Percentiles rank a stretch among this genome's conserved stretches.
phyloP scores from a whole-genome alignment of 2,888 invertebrate species.

The Tetranychus piercei region DNA sequence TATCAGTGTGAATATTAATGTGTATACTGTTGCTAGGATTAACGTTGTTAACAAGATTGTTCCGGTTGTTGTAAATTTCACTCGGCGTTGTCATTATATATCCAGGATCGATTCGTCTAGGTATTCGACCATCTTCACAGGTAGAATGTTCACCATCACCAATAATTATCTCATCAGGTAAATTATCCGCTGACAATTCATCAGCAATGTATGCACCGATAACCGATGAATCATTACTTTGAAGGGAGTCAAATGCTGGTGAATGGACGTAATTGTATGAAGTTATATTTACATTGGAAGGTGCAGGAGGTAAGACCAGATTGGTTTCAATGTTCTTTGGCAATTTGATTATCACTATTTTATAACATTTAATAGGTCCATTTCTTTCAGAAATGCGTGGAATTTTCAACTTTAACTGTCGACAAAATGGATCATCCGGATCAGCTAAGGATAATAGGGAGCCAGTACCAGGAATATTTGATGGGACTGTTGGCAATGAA shows the following conservation, averaged over 20 bases:
- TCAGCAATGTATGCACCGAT: conserved; percentile 63
- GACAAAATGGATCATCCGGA: conserved; percentile 35
- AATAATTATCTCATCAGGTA: conserved; percentile 23
- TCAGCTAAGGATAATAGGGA: background rate
- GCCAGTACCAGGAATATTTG: conserved; percentile 12
- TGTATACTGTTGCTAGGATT: background rate
- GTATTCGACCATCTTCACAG: conserved; percentile 50
- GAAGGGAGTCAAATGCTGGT: background rate
- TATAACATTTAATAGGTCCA: conserved; percentile 69
- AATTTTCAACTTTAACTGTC: conserved; percentile 44
- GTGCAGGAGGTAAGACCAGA: conserved; percentile 36
- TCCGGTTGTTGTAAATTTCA: conserved; percentile 21
- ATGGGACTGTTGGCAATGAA: conserved; percentile 41
- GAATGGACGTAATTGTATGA: conserved; percentile 17
- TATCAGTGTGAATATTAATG: conserved; percentile 9
- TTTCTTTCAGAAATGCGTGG: conserved; percentile 63
- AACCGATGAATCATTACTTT: conserved; percentile 1
- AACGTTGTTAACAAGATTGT: conserved; percentile 19
- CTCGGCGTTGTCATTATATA: conserved; percentile 47
- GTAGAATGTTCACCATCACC: conserved; percentile 23
- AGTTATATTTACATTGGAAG: conserved; percentile 16
- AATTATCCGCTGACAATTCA: conserved; percentile 43
- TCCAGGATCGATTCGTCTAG: conserved; percentile 62
- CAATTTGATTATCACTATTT: conserved; percentile 56
- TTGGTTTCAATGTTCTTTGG: conserved; percentile 37